A percentile compares a stretch with the other conserved stretches of the same genome.
Evolutionary conservation across 2,113 vertebrate genomes (phyloP).

Genomic region (Vulpes lagopus): DNA sequence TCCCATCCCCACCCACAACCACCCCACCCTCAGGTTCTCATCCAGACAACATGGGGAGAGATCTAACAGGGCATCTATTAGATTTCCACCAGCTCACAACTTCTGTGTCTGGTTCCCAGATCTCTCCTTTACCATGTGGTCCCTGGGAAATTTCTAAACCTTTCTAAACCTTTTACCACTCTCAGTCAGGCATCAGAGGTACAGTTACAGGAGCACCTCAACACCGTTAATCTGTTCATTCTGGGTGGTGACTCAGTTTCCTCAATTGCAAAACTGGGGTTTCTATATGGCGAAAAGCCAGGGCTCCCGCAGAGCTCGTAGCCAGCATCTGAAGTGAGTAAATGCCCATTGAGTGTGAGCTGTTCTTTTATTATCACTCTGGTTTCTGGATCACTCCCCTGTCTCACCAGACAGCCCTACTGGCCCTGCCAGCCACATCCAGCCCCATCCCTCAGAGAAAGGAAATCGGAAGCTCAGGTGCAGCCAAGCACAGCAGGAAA

Average conservation of each 20-base stretch:
- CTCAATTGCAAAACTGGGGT: neutral
- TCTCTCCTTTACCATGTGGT: too few relatives aligned
- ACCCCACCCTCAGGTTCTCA: neutral
- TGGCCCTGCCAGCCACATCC: accelerated
- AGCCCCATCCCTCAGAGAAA: neutral
- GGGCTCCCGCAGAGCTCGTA: neutral
- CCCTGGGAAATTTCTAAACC: too few relatives aligned
- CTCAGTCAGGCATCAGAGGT: too few relatives aligned
- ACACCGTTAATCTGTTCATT: too few relatives aligned
- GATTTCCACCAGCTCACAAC: neutral
- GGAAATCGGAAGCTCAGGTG: neutral
- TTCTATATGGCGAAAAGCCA: neutral
- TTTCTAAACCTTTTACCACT: too few relatives aligned
- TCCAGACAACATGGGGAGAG: neutral
- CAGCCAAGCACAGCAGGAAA: neutral
- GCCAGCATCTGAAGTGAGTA: neutral
- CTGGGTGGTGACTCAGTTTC: neutral
- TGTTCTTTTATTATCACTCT: neutral
- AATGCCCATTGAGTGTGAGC: neutral
- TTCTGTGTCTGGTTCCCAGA: too few relatives aligned
- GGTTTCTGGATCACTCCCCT: neutral
- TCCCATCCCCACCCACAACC: too few relatives aligned
- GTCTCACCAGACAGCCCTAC: neutral
- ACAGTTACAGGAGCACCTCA: too few relatives aligned
- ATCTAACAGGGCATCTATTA: neutral